A percentile compares a stretch with the other conserved stretches of the same genome.
phyloP scores from a whole-genome alignment of 2,797 vertebrate species.

The Amniataba percoides region DNA sequence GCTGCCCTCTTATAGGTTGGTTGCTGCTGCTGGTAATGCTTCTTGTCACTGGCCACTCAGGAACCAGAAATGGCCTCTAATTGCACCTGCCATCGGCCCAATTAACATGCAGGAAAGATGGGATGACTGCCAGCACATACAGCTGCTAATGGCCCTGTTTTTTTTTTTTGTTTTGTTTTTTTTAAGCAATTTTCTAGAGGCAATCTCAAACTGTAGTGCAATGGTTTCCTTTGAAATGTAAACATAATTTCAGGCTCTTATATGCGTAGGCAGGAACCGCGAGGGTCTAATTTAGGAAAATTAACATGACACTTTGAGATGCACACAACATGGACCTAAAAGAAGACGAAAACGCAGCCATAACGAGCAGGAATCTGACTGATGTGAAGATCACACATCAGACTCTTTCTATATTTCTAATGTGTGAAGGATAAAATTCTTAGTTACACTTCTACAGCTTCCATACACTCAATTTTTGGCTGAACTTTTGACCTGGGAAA shows the following conservation, averaged over 20 bases:
- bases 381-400: too few species aligned
- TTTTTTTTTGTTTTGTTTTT: slow-evolving; percentile 17
- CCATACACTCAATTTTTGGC: neutral
- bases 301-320: neutral
- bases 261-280: neutral
- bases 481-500: neutral
- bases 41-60: slow-evolving; percentile 36
- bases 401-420: neutral
- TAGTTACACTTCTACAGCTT: neutral
- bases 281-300: neutral
- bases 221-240: slow-evolving; percentile 16
- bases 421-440: too few species aligned
- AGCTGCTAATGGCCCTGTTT: slow-evolving; percentile 28
- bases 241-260: neutral
- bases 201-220: slow-evolving; percentile 3
- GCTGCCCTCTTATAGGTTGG: neutral
- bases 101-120: slow-evolving; percentile 40
- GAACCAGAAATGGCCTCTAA: slow-evolving; percentile 43
- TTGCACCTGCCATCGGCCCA: slow-evolving; percentile 36
- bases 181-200: slow-evolving; percentile 13
- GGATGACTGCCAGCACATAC: neutral
- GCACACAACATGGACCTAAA: neutral
- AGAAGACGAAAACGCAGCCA: neutral
- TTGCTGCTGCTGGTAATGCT: slow-evolving; percentile 32
- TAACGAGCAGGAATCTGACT: neutral